Base-by-base conservation (phyloP, 1,140 invertebrate genomes). In the Gonioctena quinquepunctata region DNA sequence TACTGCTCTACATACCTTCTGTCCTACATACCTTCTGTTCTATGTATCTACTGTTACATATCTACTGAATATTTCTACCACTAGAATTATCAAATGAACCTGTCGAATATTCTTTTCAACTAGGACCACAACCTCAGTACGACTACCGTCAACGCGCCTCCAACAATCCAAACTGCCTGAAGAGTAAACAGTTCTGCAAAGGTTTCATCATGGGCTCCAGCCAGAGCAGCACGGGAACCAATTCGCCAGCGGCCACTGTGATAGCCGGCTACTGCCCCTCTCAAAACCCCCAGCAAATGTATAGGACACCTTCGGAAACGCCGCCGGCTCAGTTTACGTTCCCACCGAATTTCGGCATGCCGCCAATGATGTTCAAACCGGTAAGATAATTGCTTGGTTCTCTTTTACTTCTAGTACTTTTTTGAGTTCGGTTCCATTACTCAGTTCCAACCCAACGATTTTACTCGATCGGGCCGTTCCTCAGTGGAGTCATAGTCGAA, bases 241-340 rank as follows among this genome's bases (percentile, higher is more conserved):
- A 74, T 74, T 82, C 81, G 21, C 81, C 81, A 22, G 80, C 81
- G 6, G 75, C 75, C 22, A 78, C 81, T 6, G 79, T 82, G 18
- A 71, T 77, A 16, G 69, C 79, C 8, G 76, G 74, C 13, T 80
- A 79, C 62, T 77, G 75, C 56, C 72, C 71, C 16, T 13, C 33
- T 13, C 52, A 66, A 42, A 73, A 75, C n/a, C 71, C 73, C 27
- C 33, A 42, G 33, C 33, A 65, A 23, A 63, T 68, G 21, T 76
- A 73, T 25, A 71, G 76, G 21, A 78, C 77, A 25, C 76, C 78
- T 11, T 74, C 81, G 0, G 80, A 80, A 28, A 82, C 80, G 21
- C 79, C 80, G 18, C 79, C 80, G 0, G 76, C 74, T 56, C 71
- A 72, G 26, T 65, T 70, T 76, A 66, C 69, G 54, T 76, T 72